Evolutionary conservation across 1,140 invertebrate species (phyloP), one percentile per base, ranked within the genome.

Genomic region (Aricia agestis): DNA sequence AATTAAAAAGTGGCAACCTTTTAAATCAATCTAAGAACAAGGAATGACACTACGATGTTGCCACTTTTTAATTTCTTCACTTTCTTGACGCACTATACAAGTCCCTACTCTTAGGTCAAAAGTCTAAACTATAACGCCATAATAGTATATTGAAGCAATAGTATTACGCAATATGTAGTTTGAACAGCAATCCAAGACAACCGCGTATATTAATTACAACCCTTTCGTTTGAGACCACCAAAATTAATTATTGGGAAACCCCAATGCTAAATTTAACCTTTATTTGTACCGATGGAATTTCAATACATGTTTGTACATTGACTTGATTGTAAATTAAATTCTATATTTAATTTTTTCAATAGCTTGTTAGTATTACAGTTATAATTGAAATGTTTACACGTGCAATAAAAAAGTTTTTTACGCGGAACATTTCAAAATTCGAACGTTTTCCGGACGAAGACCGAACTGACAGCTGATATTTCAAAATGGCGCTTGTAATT

Each of bases 211-310:
- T 18, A 59, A 59, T 59, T 59, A 18, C n/a, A 18, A 59, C 58
- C 58, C 58, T 59, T 59, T 59, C 58, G 18, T 59, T 17, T 59
- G n/a, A 59, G 18, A 59, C 58, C 58, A 18, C 17, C 19, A 18
- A 59, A 59, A 59, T 59, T 59, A 59, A 59, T 59, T 59, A 59
- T 59, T 59, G 58, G 58, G 18, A 18, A 59, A 59, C 58, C 58
- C 58, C 58, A 59, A 59, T 59, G 58, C 18, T 17, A 18, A 59
- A 59, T 59, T 17, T n/a, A 59, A 18, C 58, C n/a, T 59, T 59
- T 59, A 59, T 59, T 59, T 59, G 17, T 18, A 15, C 7, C 2
- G n/a, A 19, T 59, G 58, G n/a, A 59, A 59, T 59, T 59, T 19
- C 58, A 6, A 18, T 18, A 59, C 18, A 19, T 18, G 58, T 59